Conservation (phyloP, 2,888 invertebrate species). For the Blastobasis adustella region DNA sequence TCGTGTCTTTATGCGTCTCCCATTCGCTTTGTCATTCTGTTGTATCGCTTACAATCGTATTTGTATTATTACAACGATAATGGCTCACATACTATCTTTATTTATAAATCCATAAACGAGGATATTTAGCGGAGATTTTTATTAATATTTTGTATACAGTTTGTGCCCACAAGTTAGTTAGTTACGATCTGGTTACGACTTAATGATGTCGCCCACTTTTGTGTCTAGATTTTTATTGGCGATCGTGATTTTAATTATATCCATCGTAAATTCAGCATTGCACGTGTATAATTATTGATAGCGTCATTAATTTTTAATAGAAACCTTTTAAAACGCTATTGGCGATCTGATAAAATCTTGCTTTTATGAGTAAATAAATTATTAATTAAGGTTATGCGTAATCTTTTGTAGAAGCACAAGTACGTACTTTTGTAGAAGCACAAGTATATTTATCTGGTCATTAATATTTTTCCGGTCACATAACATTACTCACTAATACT, state of each 20-base stretch:
- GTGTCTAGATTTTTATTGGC: conserved; percentile 1
- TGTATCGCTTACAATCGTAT: conserved; percentile 30
- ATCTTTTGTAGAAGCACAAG: too few relatives aligned
- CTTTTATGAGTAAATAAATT: too few relatives aligned
- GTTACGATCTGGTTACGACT: conserved; percentile 10
- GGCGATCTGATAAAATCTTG: too few relatives aligned
- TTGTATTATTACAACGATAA: conserved; percentile 29
- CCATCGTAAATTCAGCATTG: too few relatives aligned
- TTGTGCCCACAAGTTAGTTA: conserved; percentile 28
- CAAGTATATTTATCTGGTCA: too few relatives aligned
- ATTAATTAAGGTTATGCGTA: too few relatives aligned
- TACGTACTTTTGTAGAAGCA: too few relatives aligned
- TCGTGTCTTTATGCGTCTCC: conserved; percentile 65
- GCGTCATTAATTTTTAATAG: too few relatives aligned
- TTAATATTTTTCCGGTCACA: too few relatives aligned
- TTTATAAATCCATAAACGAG: conserved; percentile 31
- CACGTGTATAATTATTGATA: too few relatives aligned
- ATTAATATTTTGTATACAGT: conserved; percentile 17
- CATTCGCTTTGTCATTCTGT: conserved; percentile 53
- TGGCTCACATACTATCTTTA: conserved; percentile 22
- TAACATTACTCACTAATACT: too few relatives aligned
- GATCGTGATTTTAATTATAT: not conserved
- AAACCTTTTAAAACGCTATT: too few relatives aligned
- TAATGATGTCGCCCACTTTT: not conserved
- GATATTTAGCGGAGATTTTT: conserved; percentile 30